Percentiles rank a stretch among this genome's conserved stretches.
These are phyloP conservation scores for Nephrotoma appendiculata DNA, from an alignment of 2,888 invertebrate genomes.

Conservation along the genomic window DNA sequence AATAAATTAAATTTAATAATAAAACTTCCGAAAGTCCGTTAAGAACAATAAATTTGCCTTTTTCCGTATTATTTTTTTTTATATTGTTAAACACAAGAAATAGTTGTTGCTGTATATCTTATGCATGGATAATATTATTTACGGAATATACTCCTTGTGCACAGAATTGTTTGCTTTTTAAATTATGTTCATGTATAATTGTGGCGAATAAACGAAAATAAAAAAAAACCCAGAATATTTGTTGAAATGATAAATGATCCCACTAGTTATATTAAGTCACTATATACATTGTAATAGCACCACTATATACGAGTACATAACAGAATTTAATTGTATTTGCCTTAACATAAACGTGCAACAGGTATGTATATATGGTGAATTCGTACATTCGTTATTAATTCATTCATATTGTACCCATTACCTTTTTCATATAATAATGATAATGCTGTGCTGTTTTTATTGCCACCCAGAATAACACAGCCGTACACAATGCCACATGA, in stretches of 20 bases:
- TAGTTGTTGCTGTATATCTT: not conserved
- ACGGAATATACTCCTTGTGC: not conserved
- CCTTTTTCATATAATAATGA: not conserved
- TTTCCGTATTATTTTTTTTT: not conserved
- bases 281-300: not conserved
- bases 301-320: not conserved
- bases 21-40: slow-evolving; percentile 9
- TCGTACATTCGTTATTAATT: not conserved
- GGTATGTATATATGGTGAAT: not conserved
- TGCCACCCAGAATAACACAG: not conserved
- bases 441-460: not conserved
- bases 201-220: not conserved
- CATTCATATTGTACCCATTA: not conserved
- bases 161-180: not conserved
- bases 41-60: slow-evolving; percentile 7
- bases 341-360: not conserved
- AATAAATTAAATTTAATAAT: slow-evolving; percentile 3
- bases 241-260: not conserved
- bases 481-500: not conserved
- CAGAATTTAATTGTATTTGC: not conserved
- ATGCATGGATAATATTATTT: not conserved
- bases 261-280: not conserved
- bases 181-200: not conserved
- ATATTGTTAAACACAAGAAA: not conserved
- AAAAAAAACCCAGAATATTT: not conserved